Evolutionary conservation across 1,140 invertebrate genomes (phyloP).

Genomic region (Zaprionus ornatus): DNA sequence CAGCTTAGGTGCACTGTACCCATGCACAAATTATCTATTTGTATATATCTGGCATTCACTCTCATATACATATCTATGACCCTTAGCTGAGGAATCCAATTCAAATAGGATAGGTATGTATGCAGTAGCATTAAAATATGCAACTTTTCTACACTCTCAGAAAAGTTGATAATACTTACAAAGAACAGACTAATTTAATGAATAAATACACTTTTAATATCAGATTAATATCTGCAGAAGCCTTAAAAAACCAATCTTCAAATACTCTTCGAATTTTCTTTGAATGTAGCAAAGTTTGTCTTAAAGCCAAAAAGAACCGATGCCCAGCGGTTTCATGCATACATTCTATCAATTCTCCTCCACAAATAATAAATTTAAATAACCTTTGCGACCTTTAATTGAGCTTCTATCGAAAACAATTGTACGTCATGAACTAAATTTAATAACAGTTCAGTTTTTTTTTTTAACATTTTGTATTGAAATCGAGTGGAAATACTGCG

Average conservation of each 20-base stretch:
- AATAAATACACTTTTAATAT: no score
- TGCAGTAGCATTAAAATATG: background rate
- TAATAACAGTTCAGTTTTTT: background rate
- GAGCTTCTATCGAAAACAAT: background rate
- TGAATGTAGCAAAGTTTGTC: background rate
- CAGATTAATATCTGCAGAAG: no score
- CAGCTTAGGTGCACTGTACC: background rate
- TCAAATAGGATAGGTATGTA: conserved; percentile 33
- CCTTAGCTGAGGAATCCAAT: conserved; percentile 36
- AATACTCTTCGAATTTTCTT: no score
- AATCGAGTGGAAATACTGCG: background rate
- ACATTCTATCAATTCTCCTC: background rate
- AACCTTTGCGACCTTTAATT: background rate
- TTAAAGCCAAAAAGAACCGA: background rate
- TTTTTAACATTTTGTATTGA: background rate
- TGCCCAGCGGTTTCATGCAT: background rate
- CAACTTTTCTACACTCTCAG: background rate
- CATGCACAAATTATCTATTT: background rate
- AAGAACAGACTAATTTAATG: no score
- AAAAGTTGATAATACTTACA: background rate
- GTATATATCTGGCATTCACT: background rate
- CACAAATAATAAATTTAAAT: background rate
- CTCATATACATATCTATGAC: background rate
- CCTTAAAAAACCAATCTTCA: no score
- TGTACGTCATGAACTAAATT: background rate